Conservation (phyloP, 1,140 invertebrate species). For the Drosophila takahashii region DNA sequence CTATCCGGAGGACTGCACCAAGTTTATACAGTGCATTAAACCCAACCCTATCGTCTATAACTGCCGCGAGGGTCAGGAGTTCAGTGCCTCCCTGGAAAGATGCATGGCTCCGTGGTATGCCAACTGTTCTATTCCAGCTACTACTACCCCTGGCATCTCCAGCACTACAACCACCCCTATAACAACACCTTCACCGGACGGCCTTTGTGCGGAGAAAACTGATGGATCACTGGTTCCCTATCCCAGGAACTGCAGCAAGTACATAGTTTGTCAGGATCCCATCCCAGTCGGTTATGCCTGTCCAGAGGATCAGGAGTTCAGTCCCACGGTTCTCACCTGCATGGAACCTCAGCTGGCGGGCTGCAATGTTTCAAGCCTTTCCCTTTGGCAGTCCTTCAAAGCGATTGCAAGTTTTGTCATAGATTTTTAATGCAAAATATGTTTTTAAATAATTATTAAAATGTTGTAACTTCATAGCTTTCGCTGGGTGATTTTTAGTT, state of each 20-base stretch:
- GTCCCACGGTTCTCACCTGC: conserved; percentile 18
- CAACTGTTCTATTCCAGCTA: conserved; percentile 41
- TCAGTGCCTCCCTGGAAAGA: conserved; percentile 53
- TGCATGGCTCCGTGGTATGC: conserved; percentile 62
- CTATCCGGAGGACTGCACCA: conserved; percentile 68
- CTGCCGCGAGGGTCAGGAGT: conserved; percentile 59
- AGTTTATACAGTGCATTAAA: conserved; percentile 49
- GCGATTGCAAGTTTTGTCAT: not conserved
- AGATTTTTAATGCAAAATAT: conserved; percentile 7
- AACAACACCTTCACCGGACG: not conserved
- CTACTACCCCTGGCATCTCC: conserved; percentile 24
- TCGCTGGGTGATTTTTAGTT: not conserved
- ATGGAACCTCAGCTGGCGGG: conserved; percentile 39
- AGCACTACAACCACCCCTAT: not conserved
- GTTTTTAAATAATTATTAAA: conserved; percentile 1
- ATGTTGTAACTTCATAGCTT: not conserved
- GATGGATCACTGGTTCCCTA: conserved; percentile 51
- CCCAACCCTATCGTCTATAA: conserved; percentile 37
- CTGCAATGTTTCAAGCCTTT: conserved; percentile 9
- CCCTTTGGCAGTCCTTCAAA: not conserved
- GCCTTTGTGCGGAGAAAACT: conserved; percentile 25
- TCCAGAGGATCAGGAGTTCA: conserved; percentile 50
- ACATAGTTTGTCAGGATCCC: conserved; percentile 53
- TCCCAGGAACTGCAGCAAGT: conserved; percentile 63
- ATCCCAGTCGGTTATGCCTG: conserved; percentile 59